These are phyloP conservation scores for Amphipoea lucens DNA, from an alignment of 2,888 invertebrate genomes.

Conservation along the genomic window DNA sequence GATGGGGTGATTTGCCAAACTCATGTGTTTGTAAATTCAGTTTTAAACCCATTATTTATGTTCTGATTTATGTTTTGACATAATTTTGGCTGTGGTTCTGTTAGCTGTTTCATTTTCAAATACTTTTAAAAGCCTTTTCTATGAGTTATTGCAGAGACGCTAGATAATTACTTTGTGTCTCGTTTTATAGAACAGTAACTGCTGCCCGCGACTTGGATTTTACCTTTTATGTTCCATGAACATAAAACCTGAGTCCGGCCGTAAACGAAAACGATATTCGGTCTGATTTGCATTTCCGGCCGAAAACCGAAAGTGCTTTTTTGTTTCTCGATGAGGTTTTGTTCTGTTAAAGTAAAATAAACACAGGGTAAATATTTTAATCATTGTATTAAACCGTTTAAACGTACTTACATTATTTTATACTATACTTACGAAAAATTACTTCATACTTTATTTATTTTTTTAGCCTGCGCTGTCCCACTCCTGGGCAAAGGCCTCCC, in stretches of 20 bases:
- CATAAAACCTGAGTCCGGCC: neutral
- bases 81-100: slow-evolving; percentile 34
- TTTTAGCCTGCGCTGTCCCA: no score
- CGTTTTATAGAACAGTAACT: neutral
- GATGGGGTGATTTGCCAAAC: slow-evolving; percentile 6
- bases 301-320: neutral
- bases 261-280: neutral
- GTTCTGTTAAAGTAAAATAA: neutral
- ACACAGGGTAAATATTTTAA: no score
- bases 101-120: slow-evolving; percentile 15
- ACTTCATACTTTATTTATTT: no score
- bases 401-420: neutral
- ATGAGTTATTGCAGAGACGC: neutral
- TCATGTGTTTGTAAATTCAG: slow-evolving; percentile 1
- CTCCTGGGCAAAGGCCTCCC: no score
- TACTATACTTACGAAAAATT: no score
- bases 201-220: no score
- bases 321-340: neutral
- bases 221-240: neutral
- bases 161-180: neutral
- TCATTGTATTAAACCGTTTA: neutral
- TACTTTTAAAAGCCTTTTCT: slow-evolving; percentile 2
- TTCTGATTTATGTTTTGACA: slow-evolving; percentile 34
- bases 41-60: slow-evolving; percentile 1
- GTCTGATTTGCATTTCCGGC: neutral